Evolutionary conservation across 2,797 vertebrate species (phyloP).

Genomic region (Acanthurus lineatus): DNA sequence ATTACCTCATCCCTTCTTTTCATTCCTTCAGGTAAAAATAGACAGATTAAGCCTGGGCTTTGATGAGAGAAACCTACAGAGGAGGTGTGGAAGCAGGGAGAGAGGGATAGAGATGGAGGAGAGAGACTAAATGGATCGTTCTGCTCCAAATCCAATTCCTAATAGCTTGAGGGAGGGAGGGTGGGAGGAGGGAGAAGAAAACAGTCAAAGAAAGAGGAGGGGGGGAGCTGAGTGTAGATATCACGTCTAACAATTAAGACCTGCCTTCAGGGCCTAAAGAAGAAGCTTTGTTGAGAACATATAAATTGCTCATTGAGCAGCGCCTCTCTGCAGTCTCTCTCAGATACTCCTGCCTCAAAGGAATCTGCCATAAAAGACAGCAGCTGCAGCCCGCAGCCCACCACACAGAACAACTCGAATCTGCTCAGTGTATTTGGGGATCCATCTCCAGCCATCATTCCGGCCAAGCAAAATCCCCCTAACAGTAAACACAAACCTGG

Average conservation of each 20-base stretch:
- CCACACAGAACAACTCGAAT: conserved; percentile 54
- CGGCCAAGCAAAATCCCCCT: conserved; percentile 27
- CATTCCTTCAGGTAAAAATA: conserved; percentile 86
- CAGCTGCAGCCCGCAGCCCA: conserved; percentile 47
- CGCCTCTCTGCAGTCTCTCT: conserved; percentile 71
- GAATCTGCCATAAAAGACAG: conserved; percentile 61
- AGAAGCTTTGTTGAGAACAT: conserved; percentile 83
- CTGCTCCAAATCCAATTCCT: conserved; percentile 87
- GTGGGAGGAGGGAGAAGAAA: conserved; percentile 73
- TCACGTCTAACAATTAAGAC: conserved; percentile 85
- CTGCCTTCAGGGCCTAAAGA: conserved; percentile 76
- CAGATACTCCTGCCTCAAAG: conserved; percentile 76
- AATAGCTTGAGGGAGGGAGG: conserved; percentile 82
- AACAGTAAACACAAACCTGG: conserved; percentile 63
- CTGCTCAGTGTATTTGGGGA: conserved; percentile 53
- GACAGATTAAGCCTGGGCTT: conserved; percentile 83
- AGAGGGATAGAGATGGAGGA: conserved; percentile 75
- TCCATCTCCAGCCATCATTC: conserved; percentile 39
- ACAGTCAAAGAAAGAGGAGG: conserved; percentile 75
- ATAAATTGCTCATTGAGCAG: conserved; percentile 83
- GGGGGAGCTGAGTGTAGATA: conserved; percentile 78
- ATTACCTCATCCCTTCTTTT: conserved; percentile 84
- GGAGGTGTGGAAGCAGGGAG: conserved; percentile 78
- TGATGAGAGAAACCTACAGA: conserved; percentile 82
- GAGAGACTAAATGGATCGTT: conserved; percentile 85